These are phyloP conservation scores for Epirrhoe tristata DNA, from an alignment of 2,888 invertebrate genomes.

Conservation along the genomic window DNA sequence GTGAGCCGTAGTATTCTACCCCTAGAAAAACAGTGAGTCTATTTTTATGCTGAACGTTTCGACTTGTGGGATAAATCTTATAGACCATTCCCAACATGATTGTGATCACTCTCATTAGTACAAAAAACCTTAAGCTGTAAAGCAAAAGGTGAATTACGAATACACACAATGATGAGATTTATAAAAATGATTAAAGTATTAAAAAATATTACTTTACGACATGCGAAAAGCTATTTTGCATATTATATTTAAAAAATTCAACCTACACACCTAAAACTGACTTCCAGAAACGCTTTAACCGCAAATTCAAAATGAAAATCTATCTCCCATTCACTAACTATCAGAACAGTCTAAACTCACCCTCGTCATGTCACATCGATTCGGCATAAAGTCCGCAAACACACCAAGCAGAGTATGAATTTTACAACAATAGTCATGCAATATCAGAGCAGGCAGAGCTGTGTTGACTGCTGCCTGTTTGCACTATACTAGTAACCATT, in stretches of 20 bases:
- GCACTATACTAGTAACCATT: slow-evolving; percentile 11
- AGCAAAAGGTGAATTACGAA: no score
- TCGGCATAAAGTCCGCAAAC: slow-evolving; percentile 26
- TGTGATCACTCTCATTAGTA: no score
- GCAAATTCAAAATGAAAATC: neutral
- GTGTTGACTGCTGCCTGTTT: slow-evolving; percentile 21
- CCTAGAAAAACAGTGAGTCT: no score
- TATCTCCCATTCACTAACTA: slow-evolving; percentile 7
- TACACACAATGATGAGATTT: no score
- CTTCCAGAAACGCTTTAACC: neutral
- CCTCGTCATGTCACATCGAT: slow-evolving; percentile 25
- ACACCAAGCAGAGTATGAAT: slow-evolving; percentile 43
- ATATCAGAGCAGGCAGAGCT: slow-evolving; percentile 47
- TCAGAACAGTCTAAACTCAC: slow-evolving; percentile 12
- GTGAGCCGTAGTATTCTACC: no score
- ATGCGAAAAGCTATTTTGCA: no score
- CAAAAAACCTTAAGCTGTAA: no score
- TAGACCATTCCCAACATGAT: no score
- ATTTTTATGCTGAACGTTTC: neutral
- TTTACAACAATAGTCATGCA: slow-evolving; percentile 50
- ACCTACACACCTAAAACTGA: no score
- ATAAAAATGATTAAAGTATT: no score
- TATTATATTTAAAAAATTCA: no score
- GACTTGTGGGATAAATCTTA: neutral
- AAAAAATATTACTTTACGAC: no score